Conservation (phyloP, 1,140 invertebrate genomes). For the Papilio machaon region DNA sequence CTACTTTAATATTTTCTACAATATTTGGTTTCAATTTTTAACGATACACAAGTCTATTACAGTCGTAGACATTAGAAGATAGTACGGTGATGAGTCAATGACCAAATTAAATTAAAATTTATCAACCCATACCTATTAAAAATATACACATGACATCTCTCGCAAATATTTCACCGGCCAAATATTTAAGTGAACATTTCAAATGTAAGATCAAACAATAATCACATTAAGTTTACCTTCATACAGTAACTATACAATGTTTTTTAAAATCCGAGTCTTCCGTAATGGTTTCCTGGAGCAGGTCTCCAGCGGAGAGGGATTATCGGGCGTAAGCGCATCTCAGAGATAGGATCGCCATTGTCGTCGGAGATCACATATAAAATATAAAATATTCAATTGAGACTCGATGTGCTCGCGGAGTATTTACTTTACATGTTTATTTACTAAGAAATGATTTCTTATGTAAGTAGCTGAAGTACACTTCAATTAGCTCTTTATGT, state of each 20-base stretch:
- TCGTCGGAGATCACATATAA: slow-evolving; percentile 62
- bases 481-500: not conserved
- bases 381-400: slow-evolving; percentile 68
- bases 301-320: slow-evolving; percentile 56
- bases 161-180: not conserved
- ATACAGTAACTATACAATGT: not conserved
- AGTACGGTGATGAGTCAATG: too few relatives aligned
- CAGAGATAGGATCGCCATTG: slow-evolving; percentile 57
- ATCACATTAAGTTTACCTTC: not conserved
- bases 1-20: too few relatives aligned
- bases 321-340: slow-evolving; percentile 60
- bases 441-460: slow-evolving; percentile 28
- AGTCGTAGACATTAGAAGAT: too few relatives aligned
- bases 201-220: not conserved
- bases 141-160: not conserved
- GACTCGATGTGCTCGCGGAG: slow-evolving; percentile 53
- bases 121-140: too few relatives aligned
- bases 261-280: slow-evolving; percentile 45
- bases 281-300: slow-evolving; percentile 41
- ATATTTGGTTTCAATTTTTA: too few relatives aligned
- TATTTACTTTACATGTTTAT: slow-evolving; percentile 40
- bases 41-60: too few relatives aligned
- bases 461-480: not conserved
- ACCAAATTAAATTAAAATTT: too few relatives aligned
- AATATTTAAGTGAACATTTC: not conserved